A percentile compares a stretch with the other conserved stretches of the same genome.
Conservation (phyloP, 2,797 vertebrate species). For the Euphonia xanthogaster region DNA sequence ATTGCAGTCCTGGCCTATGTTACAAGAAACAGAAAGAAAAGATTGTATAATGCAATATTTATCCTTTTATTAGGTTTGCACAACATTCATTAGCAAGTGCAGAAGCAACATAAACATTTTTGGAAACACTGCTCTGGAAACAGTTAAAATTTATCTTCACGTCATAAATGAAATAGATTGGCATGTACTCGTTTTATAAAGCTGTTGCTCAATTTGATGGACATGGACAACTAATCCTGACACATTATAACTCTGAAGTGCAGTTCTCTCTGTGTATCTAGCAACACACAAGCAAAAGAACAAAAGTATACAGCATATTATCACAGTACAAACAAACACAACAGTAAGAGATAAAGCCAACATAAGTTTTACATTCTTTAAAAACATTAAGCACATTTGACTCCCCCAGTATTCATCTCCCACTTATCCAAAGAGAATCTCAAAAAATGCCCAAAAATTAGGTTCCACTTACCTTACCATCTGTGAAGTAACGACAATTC, state of each 20-base stretch:
- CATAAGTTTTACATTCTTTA: background rate
- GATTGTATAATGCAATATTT: background rate
- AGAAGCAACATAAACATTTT: background rate
- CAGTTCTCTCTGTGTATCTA: background rate
- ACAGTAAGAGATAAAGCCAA: background rate
- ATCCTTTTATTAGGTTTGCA: background rate
- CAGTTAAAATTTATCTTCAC: constrained; percentile 24
- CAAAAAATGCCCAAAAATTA: background rate
- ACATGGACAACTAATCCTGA: constrained; percentile 10
- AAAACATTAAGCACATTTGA: background rate
- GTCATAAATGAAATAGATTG: constrained; percentile 1
- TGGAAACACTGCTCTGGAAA: background rate
- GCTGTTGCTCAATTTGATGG: constrained; percentile 11
- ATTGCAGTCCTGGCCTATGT: background rate
- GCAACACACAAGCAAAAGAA: background rate
- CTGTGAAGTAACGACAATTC: constrained; percentile 98
- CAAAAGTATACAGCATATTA: background rate
- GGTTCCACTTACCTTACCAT: constrained; percentile 88
- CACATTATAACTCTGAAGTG: background rate
- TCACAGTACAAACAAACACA: background rate
- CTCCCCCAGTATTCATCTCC: background rate
- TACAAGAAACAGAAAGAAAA: background rate
- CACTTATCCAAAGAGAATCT: background rate
- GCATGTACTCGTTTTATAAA: background rate
- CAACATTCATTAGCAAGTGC: background rate